Conservation (phyloP, 2,113 vertebrate species). For the zebrafish (Danio rerio) region GRCz12tu NC_133181.1:30508001-30508500, state of each 20-base stretch:
- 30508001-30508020: slow-evolving; percentile 10
- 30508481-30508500: too few species aligned
- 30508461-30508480: too few species aligned
- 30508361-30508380: not conserved
- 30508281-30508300: not conserved
- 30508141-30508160: not conserved
- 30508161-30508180: not conserved
- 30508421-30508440: too few species aligned
- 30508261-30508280: not conserved
- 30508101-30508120: not conserved
- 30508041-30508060: slow-evolving; percentile 32
- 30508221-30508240: not conserved
- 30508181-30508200: slow-evolving; percentile 12
- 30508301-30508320: not conserved
- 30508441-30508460: too few species aligned
- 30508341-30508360: not conserved
- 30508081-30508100: not conserved
- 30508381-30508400: too few species aligned
- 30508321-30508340: not conserved
- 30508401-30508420: too few species aligned
- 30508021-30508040: slow-evolving; percentile 15
- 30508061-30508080: slow-evolving; percentile 8
- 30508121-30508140: slow-evolving; percentile 3
- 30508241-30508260: not conserved
- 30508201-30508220: not conserved